Base-by-base conservation (phyloP, 2,797 vertebrate genomes). In the Brachyrhaphis roseni region DNA sequence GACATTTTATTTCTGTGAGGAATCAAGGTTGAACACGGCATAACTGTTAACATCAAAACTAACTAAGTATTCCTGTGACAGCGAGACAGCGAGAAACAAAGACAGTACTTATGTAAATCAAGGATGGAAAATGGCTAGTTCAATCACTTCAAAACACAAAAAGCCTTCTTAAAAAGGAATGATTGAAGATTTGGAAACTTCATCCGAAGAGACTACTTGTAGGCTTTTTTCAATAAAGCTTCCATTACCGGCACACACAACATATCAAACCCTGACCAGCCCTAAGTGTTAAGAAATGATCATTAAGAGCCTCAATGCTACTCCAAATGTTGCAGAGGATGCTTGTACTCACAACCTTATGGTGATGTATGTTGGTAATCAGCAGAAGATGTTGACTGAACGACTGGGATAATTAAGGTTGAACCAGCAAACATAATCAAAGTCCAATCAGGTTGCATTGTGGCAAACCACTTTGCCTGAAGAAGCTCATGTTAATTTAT, bases 391-490 rank as follows among this genome's bases (percentile, higher is more conserved):
- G 87, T 47, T 43, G 68, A 74, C 51, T 77, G 76, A 90, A 83
- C 77, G 82, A 81, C 68, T 26, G 41, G 46, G 78, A 78, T 93
- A 88, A 93, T 93, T 89, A 88, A 82, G 77, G 82, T 88, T 88
- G 85, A 89, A 86, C 82, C 87, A 88, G 86, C 88, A 94, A 92
- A 92, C 89, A 82, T 90, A 92, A 93, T 92, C 91, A 93, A 82
- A 55, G 2, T 36, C 79, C 78, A 93, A 95, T 93, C 92, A 94
- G 68, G 36, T 73, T 53, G 78, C 15, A 91, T 91, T 92, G 88
- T 92, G 84, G 66, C 76, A 71, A 82, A 88, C 53, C 76, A 70
- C 77, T 77, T 66, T 18, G 76, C 46, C 66, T 86, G 83, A 88
- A 85, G 83, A 84, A 64, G 79, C 31, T 31, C 0, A 2, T 78